Evolutionary conservation across 2,113 vertebrate genomes (phyloP).

Genomic region (Ciconia stormi): DNA sequence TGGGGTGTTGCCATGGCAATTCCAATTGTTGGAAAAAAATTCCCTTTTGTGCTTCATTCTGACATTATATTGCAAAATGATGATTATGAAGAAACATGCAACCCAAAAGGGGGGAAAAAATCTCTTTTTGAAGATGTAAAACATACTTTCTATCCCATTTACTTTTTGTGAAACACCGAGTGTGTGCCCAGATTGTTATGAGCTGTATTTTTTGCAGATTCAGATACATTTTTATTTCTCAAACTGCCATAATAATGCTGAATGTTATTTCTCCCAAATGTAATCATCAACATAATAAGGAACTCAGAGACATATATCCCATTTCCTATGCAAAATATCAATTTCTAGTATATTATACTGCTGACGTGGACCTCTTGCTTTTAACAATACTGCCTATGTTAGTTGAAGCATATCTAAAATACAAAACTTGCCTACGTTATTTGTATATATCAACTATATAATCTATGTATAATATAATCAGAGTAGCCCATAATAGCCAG

Average conservation of each 20-base stretch:
- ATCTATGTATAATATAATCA: not conserved
- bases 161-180: constrained; percentile 2
- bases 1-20: constrained; percentile 82
- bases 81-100: constrained; percentile 62
- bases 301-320: not conserved
- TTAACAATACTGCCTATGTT: not conserved
- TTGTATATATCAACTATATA: not conserved
- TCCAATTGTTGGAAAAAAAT: constrained; percentile 69
- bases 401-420: not conserved
- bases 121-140: not conserved
- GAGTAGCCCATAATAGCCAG: not conserved
- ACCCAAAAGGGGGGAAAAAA: not conserved
- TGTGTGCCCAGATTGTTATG: not conserved
- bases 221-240: constrained; percentile 19
- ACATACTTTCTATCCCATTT: constrained; percentile 21
- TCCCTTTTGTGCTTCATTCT: constrained; percentile 68
- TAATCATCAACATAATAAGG: constrained; percentile 1
- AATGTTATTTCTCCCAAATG: constrained; percentile 6
- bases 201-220: constrained; percentile 21
- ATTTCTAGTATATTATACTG: not conserved
- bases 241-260: not conserved
- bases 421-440: not conserved
- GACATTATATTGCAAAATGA: constrained; percentile 71
- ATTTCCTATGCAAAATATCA: not conserved
- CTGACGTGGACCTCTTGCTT: not conserved